Evolutionary conservation across 1,140 invertebrate species (phyloP).

Genomic region (Trichonephila inaurata): DNA sequence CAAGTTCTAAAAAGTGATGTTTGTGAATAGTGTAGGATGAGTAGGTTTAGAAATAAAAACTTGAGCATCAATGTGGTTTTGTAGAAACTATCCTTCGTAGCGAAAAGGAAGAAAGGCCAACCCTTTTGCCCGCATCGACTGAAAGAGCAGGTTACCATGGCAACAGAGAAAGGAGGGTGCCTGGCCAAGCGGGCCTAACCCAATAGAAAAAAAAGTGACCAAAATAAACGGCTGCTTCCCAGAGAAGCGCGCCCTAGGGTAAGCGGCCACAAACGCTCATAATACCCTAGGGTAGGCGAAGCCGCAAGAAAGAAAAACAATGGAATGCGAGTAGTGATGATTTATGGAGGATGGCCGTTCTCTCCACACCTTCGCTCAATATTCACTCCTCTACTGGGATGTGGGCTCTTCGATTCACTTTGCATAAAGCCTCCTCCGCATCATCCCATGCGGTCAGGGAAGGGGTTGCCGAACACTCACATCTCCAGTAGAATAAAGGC

Average conservation of each 20-base stretch:
- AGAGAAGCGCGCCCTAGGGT: constrained; percentile 50
- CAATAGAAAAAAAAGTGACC: constrained; percentile 71
- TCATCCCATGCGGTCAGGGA: constrained; percentile 35
- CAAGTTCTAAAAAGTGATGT: background rate
- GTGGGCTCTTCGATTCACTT: constrained; percentile 36
- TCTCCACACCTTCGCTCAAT: constrained; percentile 52
- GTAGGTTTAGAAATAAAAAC: background rate
- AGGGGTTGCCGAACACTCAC: background rate
- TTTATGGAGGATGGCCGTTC: constrained; percentile 54
- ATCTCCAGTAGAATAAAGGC: background rate
- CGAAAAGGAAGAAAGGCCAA: constrained; percentile 95
- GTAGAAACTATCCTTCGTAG: constrained; percentile 95
- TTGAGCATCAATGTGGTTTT: constrained; percentile 83
- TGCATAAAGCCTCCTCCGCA: constrained; percentile 36
- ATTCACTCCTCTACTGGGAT: constrained; percentile 55
- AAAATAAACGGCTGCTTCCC: constrained; percentile 69
- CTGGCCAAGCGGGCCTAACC: constrained; percentile 65
- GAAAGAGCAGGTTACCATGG: constrained; percentile 66
- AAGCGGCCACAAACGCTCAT: constrained; percentile 67
- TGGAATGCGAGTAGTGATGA: constrained; percentile 70
- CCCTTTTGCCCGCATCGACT: constrained; percentile 73
- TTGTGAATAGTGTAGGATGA: background rate
- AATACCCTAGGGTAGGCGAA: constrained; percentile 63
- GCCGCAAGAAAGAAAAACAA: constrained; percentile 70
- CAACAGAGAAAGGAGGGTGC: constrained; percentile 62